These are phyloP conservation scores for Crocidura indochinensis DNA, from an alignment of 2,797 vertebrate species.

Conservation along the genomic window DNA sequence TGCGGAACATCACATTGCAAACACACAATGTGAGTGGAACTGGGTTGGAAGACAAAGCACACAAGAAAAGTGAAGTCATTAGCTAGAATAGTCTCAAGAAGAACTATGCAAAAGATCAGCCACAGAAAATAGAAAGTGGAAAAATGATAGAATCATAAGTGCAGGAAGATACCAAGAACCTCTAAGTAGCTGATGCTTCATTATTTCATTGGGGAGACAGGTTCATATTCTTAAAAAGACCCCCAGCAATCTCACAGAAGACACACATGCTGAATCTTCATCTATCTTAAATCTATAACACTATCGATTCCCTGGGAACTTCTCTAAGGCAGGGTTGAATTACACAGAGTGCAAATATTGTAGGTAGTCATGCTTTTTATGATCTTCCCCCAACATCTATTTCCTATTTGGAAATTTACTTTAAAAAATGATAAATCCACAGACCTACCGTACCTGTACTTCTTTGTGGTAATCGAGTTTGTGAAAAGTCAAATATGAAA, in stretches of 20 bases:
- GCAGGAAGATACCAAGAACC: not conserved
- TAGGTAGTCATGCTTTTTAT: conserved; percentile 59
- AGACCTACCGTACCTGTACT: conserved; percentile 38
- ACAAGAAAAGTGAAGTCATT: not conserved
- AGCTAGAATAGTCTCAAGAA: not conserved
- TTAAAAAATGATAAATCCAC: conserved; percentile 17
- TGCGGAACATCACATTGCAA: not conserved
- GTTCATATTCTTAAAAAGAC: not conserved
- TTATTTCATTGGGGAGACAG: not conserved
- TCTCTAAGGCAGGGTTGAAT: not conserved
- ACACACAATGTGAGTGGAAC: not conserved
- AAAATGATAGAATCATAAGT: not conserved
- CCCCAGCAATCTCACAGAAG: not conserved
- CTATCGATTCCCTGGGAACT: not conserved
- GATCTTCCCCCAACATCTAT: conserved; percentile 48
- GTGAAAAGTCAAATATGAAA: conserved; percentile 79
- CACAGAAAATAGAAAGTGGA: not conserved
- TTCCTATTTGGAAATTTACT: conserved; percentile 66
- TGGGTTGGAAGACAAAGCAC: not conserved
- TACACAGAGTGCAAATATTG: conserved; percentile 35
- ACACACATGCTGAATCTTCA: not conserved
- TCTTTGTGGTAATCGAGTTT: conserved; percentile 54
- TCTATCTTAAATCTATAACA: not conserved
- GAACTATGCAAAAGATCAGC: not conserved
- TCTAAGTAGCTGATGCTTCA: not conserved